These are phyloP conservation scores for Aricia artaxerxes DNA, from an alignment of 2,888 invertebrate genomes.

Conservation along the genomic window DNA sequence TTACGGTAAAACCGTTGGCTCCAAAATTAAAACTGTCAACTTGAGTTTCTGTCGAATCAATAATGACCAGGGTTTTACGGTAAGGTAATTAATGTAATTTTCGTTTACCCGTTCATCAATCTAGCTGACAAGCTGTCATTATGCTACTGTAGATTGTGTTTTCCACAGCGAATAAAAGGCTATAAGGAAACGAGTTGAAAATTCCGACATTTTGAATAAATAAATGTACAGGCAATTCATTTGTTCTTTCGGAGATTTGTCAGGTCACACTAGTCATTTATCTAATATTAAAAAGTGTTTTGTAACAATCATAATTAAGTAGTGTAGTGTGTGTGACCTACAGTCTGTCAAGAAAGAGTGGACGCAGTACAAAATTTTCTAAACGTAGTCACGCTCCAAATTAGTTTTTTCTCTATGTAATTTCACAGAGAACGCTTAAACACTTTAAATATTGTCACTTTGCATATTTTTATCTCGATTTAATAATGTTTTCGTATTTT, in stretches of 20 bases:
- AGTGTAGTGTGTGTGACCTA: no score
- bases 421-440: no score
- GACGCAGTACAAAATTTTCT: no score
- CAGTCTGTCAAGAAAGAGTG: no score
- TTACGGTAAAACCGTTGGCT: neutral
- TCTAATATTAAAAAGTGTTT: neutral
- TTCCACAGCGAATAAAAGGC: slow-evolving; percentile 24
- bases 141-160: slow-evolving; percentile 34
- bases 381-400: no score
- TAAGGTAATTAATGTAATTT: slow-evolving; percentile 41
- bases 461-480: no score
- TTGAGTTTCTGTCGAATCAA: slow-evolving; percentile 39
- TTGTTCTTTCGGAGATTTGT: neutral
- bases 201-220: neutral
- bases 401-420: no score
- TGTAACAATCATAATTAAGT: neutral
- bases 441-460: no score
- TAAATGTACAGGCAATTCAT: neutral
- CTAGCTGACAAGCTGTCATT: slow-evolving; percentile 42
- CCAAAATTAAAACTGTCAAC: slow-evolving; percentile 36
- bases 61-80: slow-evolving; percentile 39
- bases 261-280: no score
- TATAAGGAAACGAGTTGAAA: slow-evolving; percentile 9
- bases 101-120: slow-evolving; percentile 41
- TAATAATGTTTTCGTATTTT: no score